A percentile compares a stretch with the other conserved stretches of the same genome.
Conservation (phyloP, 2,113 vertebrate species). For the Bos javanicus region DNA sequence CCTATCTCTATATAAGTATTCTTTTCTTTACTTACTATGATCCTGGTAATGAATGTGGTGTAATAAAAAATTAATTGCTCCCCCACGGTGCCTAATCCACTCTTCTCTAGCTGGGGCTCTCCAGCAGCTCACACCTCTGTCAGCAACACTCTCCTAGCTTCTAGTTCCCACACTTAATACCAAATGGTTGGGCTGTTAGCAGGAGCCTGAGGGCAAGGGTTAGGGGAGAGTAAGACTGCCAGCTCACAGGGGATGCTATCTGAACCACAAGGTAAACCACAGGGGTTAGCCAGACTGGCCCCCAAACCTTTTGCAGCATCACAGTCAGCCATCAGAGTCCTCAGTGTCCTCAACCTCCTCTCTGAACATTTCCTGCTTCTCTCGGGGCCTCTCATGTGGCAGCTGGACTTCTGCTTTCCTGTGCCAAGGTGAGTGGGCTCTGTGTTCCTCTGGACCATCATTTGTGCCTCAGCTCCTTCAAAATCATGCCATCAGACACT, state of each 20-base stretch:
- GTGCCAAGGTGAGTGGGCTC: too few relatives aligned
- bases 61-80: background rate
- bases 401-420: background rate
- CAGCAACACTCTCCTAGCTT: background rate
- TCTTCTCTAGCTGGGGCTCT: background rate
- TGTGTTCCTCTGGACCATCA: background rate
- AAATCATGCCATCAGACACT: background rate
- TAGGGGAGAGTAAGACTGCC: background rate
- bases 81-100: background rate
- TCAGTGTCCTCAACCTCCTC: background rate
- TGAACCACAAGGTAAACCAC: background rate
- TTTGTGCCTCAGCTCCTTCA: background rate
- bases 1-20: background rate
- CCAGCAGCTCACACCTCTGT: background rate
- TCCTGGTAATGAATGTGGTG: background rate
- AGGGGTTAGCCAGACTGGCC: background rate
- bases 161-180: background rate
- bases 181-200: background rate
- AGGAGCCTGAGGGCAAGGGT: too few relatives aligned
- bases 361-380: background rate
- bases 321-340: background rate
- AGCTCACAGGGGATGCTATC: background rate
- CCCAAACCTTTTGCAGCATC: background rate
- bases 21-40: background rate
- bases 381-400: background rate